phyloP scores from a whole-genome alignment of 1,140 invertebrate species.

The Chrysomallon squamiferum region DNA sequence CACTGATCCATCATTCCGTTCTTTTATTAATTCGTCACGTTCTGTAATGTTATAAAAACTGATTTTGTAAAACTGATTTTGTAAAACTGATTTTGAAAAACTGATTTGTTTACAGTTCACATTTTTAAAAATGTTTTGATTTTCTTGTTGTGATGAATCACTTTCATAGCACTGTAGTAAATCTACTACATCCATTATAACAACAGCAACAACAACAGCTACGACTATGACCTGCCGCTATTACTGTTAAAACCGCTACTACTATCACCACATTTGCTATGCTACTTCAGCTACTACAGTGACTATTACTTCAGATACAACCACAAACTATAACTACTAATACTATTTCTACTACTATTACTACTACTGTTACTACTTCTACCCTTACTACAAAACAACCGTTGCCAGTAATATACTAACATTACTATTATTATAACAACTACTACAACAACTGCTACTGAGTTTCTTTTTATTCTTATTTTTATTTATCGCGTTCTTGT shows the following conservation, averaged over 20 bases:
- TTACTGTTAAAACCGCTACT: conserved; percentile 4
- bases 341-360: conserved; percentile 14
- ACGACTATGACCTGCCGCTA: conserved; percentile 8
- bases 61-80: too few relatives aligned
- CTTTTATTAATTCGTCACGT: too few relatives aligned
- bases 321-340: conserved; percentile 8
- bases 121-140: too few relatives aligned
- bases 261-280: neutral
- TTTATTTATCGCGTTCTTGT: too few relatives aligned
- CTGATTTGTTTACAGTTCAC: too few relatives aligned
- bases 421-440: conserved; percentile 15
- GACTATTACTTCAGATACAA: neutral
- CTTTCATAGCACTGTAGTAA: too few relatives aligned
- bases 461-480: neutral
- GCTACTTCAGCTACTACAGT: neutral
- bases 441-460: conserved; percentile 9
- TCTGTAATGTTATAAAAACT: too few relatives aligned
- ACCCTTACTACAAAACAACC: conserved; percentile 1
- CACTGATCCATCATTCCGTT: too few relatives aligned
- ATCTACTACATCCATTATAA: neutral
- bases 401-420: conserved; percentile 6
- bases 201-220: conserved; percentile 8
- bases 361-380: conserved; percentile 15
- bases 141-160: too few relatives aligned
- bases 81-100: too few relatives aligned